These are phyloP conservation scores for Serripes groenlandicus DNA, from an alignment of 2,888 invertebrate genomes.

Conservation along the genomic window DNA sequence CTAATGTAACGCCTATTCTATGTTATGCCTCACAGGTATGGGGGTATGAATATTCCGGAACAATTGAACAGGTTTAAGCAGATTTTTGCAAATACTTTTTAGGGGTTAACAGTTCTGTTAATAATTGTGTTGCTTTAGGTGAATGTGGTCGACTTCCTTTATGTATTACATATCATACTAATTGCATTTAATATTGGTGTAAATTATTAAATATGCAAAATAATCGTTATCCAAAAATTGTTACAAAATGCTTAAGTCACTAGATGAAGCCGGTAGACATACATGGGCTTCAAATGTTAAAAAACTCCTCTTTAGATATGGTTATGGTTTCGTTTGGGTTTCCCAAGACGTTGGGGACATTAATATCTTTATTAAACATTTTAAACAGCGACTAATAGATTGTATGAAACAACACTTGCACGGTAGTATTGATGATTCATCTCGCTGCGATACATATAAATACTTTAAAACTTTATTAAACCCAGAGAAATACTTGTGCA, in stretches of 20 bases:
- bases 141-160: background rate
- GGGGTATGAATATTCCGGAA: conserved; percentile 9
- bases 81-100: conserved; percentile 1
- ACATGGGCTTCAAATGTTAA: conserved; percentile 25
- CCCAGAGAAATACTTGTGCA: no score
- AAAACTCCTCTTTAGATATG: conserved; percentile 21
- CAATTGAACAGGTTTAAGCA: background rate
- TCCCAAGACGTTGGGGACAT: conserved; percentile 26
- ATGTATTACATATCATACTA: background rate
- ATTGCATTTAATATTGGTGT: conserved; percentile 3
- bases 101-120: background rate
- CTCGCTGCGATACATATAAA: no score
- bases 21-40: conserved; percentile 11
- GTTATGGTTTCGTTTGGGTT: conserved; percentile 34
- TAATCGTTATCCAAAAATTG: conserved; percentile 29
- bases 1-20: conserved; percentile 8
- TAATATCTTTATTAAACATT: background rate
- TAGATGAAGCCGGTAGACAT: conserved; percentile 19
- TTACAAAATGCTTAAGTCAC: conserved; percentile 25
- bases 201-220: background rate
- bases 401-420: conserved; percentile 8
- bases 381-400: conserved; percentile 23
- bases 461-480: no score
- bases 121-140: background rate
- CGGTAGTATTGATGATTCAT: no score